These are phyloP conservation scores for Andrena trimmerana DNA, from an alignment of 2,888 invertebrate species.

Conservation along the genomic window DNA sequence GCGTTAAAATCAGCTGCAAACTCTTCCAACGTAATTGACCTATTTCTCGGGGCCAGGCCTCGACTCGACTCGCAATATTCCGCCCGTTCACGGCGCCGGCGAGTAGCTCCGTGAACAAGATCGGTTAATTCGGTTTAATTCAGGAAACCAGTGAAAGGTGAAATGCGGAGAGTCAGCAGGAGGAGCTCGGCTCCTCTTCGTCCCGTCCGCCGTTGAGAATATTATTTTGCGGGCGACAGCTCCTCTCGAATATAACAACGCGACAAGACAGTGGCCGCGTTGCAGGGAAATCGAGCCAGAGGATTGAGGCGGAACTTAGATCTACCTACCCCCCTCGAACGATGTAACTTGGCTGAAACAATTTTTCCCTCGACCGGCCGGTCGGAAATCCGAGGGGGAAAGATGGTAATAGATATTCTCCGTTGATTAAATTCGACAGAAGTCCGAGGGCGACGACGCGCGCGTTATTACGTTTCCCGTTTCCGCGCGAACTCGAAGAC, in stretches of 20 bases:
- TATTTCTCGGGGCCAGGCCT: conserved; percentile 23
- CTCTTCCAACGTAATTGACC: conserved; percentile 48
- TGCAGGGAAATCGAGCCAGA: no score
- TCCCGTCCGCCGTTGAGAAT: neutral
- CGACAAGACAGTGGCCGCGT: no score
- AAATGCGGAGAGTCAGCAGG: neutral
- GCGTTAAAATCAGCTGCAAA: conserved; percentile 47
- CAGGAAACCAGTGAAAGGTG: neutral
- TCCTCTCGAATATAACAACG: no score
- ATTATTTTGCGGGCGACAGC: neutral
- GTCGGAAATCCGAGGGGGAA: neutral
- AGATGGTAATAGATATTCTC: conserved; percentile 18
- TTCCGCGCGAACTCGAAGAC: neutral
- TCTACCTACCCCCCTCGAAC: no score
- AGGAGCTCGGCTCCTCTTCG: neutral
- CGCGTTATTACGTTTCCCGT: conserved; percentile 28
- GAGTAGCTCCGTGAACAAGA: conserved; percentile 9
- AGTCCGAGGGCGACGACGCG: conserved; percentile 17
- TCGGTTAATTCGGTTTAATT: conserved; percentile 48
- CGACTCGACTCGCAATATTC: conserved; percentile 37
- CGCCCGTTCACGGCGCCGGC: neutral
- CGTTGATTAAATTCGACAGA: conserved; percentile 39
- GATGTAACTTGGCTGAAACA: no score
- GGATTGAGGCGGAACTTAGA: no score
- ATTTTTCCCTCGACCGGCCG: neutral